Percentiles rank a stretch among this genome's conserved stretches.
Evolutionary conservation across 2,797 vertebrate species (phyloP).

Genomic region (Falco columbarius): DNA sequence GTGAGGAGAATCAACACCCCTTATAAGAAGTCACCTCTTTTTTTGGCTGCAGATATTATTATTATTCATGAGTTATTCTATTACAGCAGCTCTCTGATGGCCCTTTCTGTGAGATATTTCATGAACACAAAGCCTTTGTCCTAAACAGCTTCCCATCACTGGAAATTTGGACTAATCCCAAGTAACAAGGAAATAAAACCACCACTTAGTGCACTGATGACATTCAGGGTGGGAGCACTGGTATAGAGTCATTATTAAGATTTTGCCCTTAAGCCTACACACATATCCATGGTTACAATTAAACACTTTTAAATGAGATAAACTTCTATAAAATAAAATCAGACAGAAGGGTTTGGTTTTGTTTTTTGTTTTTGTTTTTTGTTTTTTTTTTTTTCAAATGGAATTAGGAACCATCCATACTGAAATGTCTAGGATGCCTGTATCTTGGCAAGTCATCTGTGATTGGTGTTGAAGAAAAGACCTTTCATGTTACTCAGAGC

Average conservation of each 20-base stretch:
- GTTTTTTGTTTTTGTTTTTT: not conserved
- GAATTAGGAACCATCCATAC: not conserved
- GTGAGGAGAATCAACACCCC: not conserved
- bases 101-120: not conserved
- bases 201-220: not conserved
- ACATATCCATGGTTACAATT: not conserved
- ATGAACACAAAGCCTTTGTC: not conserved
- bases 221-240: not conserved
- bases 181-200: not conserved
- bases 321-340: not conserved
- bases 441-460: conserved; percentile 12
- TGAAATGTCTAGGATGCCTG: not conserved
- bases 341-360: not conserved
- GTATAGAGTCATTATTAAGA: not conserved
- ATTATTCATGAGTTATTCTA: not conserved
- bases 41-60: not conserved
- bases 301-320: not conserved
- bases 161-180: not conserved
- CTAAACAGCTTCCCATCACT: not conserved
- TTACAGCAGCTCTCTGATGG: not conserved
- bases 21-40: not conserved
- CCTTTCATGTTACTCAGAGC: conserved; percentile 14
- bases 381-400: not conserved
- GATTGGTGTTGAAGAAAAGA: not conserved
- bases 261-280: not conserved